Evolutionary conservation across 1,140 invertebrate genomes (phyloP).

Genomic region (Bombyx mandarina): DNA sequence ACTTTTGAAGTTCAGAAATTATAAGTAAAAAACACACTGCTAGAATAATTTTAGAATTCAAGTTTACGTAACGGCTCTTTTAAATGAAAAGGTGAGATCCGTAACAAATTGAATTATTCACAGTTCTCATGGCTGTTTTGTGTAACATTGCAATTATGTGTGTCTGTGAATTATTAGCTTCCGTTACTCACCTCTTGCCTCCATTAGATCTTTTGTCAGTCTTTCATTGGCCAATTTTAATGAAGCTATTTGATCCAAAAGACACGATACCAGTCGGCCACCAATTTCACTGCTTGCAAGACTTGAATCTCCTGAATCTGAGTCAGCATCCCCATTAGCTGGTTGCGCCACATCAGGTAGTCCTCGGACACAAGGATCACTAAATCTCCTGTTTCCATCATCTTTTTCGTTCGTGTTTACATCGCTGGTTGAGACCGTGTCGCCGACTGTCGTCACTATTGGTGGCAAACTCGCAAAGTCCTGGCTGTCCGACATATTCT

Average conservation of each 20-base stretch:
- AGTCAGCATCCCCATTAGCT: conserved; percentile 50
- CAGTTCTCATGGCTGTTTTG: not conserved
- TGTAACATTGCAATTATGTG: not conserved
- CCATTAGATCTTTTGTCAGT: conserved; percentile 61
- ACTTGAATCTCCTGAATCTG: conserved; percentile 47
- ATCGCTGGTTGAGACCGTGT: conserved; percentile 58
- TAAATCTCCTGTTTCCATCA: conserved; percentile 51
- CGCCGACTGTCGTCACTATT: conserved; percentile 53
- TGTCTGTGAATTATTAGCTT: conserved; percentile 4
- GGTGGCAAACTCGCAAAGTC: conserved; percentile 57
- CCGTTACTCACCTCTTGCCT: conserved; percentile 54
- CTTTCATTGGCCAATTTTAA: conserved; percentile 63
- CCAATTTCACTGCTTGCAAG: conserved; percentile 57
- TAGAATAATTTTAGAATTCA: conserved; percentile 1
- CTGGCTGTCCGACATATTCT: conserved; percentile 55
- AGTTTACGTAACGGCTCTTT: not conserved
- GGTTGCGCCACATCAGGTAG: conserved; percentile 52
- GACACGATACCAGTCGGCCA: conserved; percentile 52
- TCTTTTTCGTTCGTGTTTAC: conserved; percentile 52
- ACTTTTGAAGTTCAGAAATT: too few species aligned
- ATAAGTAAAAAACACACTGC: not conserved
- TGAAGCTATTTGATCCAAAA: conserved; percentile 63
- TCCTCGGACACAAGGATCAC: conserved; percentile 63
- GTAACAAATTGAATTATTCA: conserved; percentile 4
- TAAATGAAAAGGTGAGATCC: too few species aligned